Conservation (phyloP, 1,140 invertebrate species). For the Rhyacophila brunnea region DNA sequence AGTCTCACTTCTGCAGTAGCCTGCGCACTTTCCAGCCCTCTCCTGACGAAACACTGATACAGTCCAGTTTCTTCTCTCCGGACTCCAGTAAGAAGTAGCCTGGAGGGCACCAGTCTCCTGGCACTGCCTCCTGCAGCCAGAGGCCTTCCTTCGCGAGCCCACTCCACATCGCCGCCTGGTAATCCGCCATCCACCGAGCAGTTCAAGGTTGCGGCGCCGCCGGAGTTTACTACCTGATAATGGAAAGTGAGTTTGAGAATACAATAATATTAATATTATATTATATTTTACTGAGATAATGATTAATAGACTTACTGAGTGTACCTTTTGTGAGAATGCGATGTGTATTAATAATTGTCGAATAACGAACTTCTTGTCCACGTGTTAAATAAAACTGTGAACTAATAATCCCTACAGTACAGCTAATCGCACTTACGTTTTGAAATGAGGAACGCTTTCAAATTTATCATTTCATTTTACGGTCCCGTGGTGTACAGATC, state of each 20-base stretch:
- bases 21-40: conserved; percentile 70
- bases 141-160: conserved; percentile 63
- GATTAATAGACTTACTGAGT: too few species aligned
- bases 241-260: too few species aligned
- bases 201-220: conserved; percentile 71
- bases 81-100: conserved; percentile 60
- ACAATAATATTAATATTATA: too few species aligned
- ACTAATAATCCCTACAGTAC: too few species aligned
- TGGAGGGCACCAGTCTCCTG: not conserved
- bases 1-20: conserved; percentile 71
- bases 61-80: conserved; percentile 72
- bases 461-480: too few species aligned
- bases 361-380: not conserved
- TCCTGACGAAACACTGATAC: conserved; percentile 78
- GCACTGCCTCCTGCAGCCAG: not conserved
- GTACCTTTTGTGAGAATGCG: too few species aligned
- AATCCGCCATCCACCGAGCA: conserved; percentile 71
- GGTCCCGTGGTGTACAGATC: too few species aligned
- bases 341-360: not conserved
- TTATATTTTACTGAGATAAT: too few species aligned
- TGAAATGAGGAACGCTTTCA: too few species aligned
- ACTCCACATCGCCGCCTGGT: conserved; percentile 62
- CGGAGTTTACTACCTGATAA: conserved; percentile 71
- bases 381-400: too few species aligned
- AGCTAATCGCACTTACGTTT: too few species aligned